A percentile compares a stretch with the other conserved stretches of the same genome.
Conservation (phyloP, 2,797 vertebrate genomes). For the Sparus aurata region DNA sequence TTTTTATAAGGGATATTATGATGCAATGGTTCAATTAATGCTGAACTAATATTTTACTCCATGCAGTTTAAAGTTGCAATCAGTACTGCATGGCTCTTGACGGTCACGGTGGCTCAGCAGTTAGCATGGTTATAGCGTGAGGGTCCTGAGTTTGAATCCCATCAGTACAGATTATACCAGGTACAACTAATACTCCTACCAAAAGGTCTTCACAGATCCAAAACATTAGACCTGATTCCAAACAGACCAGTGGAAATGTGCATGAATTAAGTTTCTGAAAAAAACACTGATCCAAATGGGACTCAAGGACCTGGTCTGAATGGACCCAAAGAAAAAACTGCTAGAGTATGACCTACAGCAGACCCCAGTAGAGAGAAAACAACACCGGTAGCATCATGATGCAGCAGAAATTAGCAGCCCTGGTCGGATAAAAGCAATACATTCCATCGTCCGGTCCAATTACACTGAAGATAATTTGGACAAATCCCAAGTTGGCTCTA, state of each 20-base stretch:
- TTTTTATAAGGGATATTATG: constrained; percentile 38
- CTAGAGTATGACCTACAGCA: too few relatives aligned
- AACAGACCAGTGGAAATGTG: background rate
- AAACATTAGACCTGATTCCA: background rate
- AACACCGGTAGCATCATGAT: background rate
- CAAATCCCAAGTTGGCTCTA: too few relatives aligned
- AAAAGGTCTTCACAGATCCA: background rate
- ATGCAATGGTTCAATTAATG: background rate
- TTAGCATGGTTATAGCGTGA: background rate
- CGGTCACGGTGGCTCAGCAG: background rate
- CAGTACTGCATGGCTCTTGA: constrained; percentile 2
- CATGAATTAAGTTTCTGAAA: background rate
- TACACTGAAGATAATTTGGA: background rate
- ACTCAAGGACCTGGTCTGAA: background rate
- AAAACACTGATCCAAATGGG: background rate
- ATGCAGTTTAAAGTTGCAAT: constrained; percentile 46
- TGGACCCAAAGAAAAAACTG: background rate
- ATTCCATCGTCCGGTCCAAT: background rate
- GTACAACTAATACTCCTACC: background rate
- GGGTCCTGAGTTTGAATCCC: background rate
- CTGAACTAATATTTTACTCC: constrained; percentile 3
- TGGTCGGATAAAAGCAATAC: background rate
- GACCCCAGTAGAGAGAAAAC: background rate
- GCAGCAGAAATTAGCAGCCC: background rate
- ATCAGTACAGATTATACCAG: background rate